A percentile compares a stretch with the other conserved stretches of the same genome.
Evolutionary conservation across 2,888 invertebrate genomes (phyloP).

Genomic region (Lapara coniferarum): DNA sequence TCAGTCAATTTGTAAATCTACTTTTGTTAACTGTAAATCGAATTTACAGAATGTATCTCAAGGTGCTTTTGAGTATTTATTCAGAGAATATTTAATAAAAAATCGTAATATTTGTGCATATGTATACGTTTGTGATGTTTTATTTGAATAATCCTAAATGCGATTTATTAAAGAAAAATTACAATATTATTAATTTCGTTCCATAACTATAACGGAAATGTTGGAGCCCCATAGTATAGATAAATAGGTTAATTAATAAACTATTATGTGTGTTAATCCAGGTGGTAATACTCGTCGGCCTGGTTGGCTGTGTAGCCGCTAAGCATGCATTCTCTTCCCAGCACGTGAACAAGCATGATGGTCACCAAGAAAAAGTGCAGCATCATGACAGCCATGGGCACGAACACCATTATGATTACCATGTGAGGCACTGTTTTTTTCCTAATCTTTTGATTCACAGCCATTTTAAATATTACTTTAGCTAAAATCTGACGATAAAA

Average conservation of each 20-base stretch:
- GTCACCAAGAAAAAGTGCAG: conserved; percentile 1
- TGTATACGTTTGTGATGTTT: too few species aligned
- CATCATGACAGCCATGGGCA: background rate
- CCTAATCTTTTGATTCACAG: background rate
- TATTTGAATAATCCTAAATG: too few species aligned
- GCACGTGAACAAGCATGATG: conserved; percentile 4
- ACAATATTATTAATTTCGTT: too few species aligned
- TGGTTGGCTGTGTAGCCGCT: background rate
- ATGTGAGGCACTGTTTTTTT: conserved; percentile 23
- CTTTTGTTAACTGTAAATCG: background rate
- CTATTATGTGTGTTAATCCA: background rate
- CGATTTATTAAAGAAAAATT: too few species aligned
- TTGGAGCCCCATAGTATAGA: too few species aligned
- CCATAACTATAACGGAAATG: too few species aligned
- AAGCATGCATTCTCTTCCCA: conserved; percentile 14
- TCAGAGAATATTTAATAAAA: background rate
- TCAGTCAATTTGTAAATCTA: conserved; percentile 1
- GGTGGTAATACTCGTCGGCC: background rate
- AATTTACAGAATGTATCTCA: background rate
- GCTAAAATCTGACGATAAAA: too few species aligned
- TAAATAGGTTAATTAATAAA: background rate
- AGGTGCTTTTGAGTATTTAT: background rate
- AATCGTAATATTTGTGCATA: too few species aligned
- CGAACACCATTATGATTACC: conserved; percentile 9
- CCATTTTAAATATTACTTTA: too few species aligned